These are phyloP conservation scores for Xylophagus ater DNA, from an alignment of 2,888 invertebrate genomes.

Conservation along the genomic window DNA sequence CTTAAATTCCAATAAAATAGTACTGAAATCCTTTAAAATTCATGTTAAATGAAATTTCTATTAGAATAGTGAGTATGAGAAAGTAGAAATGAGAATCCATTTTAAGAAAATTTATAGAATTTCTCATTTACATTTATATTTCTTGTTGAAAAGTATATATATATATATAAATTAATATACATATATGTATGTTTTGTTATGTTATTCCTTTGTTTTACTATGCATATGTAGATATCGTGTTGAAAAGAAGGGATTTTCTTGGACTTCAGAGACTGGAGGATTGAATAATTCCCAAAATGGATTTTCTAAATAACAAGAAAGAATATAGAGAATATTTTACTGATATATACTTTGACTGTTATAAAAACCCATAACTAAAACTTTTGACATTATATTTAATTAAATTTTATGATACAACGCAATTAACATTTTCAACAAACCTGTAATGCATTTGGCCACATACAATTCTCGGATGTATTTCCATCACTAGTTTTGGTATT, in stretches of 20 bases:
- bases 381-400: constrained; percentile 12
- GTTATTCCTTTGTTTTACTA: constrained; percentile 1
- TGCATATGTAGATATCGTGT: not conserved
- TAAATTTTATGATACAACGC: constrained; percentile 11
- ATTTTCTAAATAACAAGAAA: too few species aligned
- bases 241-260: not conserved
- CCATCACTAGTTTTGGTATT: constrained; percentile 42
- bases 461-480: constrained; percentile 42
- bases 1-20: constrained; percentile 13
- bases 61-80: too few species aligned
- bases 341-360: too few species aligned
- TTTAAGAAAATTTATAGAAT: too few species aligned
- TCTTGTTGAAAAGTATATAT: not conserved
- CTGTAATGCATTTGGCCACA: constrained; percentile 69
- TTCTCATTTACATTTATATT: too few species aligned
- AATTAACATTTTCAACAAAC: constrained; percentile 38
- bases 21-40: too few species aligned
- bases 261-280: too few species aligned
- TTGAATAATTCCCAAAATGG: too few species aligned
- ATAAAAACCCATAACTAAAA: constrained; percentile 1
- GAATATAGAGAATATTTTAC: too few species aligned
- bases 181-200: not conserved
- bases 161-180: not conserved
- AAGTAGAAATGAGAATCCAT: too few species aligned
- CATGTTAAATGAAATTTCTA: too few species aligned